These are phyloP conservation scores for Propithecus deckenii DNA, from an alignment of 2,797 vertebrate species.

Conservation along the genomic window DNA sequence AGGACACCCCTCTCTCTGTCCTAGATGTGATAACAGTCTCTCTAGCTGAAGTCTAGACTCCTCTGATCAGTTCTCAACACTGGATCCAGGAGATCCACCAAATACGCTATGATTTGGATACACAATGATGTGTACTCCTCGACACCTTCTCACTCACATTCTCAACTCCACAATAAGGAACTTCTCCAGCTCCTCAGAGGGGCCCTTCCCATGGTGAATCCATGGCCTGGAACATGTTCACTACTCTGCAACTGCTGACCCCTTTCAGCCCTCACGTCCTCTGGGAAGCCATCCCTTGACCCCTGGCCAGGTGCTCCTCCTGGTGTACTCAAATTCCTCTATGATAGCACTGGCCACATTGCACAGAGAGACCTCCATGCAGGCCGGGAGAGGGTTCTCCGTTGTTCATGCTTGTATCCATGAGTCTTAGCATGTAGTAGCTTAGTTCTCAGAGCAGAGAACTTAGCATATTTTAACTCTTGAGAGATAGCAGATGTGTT, in stretches of 20 bases:
- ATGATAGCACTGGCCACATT: accelerated
- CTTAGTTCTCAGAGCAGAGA: not conserved
- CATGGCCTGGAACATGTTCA: not conserved
- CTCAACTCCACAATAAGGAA: not conserved
- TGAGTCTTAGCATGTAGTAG: not conserved
- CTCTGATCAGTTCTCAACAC: not conserved
- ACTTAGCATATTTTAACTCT: not conserved
- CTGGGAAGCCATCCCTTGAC: not conserved
- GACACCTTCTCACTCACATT: not conserved
- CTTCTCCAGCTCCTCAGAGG: not conserved
- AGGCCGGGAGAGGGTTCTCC: not conserved
- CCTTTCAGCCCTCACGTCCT: not conserved
- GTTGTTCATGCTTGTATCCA: not conserved
- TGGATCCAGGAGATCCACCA: not conserved
- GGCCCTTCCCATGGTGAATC: not conserved
- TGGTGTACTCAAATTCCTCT: not conserved
- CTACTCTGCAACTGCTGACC: not conserved
- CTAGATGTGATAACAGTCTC: not conserved
- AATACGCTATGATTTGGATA: not conserved
- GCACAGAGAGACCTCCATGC: not conserved
- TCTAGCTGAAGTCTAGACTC: not conserved
- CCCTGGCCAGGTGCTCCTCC: not conserved
- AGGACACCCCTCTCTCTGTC: not conserved
- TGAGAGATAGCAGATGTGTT: not conserved
- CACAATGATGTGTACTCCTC: not conserved